Base-by-base conservation (phyloP, 2,797 vertebrate species). In the Periophthalmus magnuspinnatus region DNA sequence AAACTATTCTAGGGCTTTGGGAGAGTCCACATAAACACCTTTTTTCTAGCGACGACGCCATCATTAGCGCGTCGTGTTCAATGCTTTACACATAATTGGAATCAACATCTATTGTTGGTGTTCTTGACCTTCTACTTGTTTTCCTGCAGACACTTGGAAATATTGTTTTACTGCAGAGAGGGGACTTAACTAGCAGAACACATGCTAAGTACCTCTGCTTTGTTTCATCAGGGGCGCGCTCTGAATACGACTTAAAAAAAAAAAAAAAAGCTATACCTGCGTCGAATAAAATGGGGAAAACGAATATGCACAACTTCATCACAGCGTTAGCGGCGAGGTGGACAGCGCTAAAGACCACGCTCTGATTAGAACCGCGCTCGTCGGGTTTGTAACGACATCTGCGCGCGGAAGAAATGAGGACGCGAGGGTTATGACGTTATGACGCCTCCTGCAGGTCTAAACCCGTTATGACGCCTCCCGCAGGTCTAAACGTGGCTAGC, bases 1-100 rank as follows among this genome's bases (percentile, higher is more conserved):
- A 90, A 90, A 90, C 75, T 77, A 80, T 86, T 89, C 88, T 81
- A 77, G 52, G 86, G 87, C 90, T 88, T 87, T 78, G 78, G 85
- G 79, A 86, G 83, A 88, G 79, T 67, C 81, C 89, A 75, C 84
- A 82, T 84, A 91, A 90, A 89, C 90, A 90, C 80, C 85, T 90
- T 88, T 86, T 87, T 65, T 36, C 84, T 90, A 50, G 76, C 78
- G 78, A 86, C 84, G 72, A 86, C 82, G 84, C 83, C 88, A 90
- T 93, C 91, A 93, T 93, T 93, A 93, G 88, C 75, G 80, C 86
- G 77, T 90, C 90, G 91, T 90, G 89, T 92, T 91, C 88, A 90
- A 88, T 88, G 88, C 89, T 88, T 90, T 89, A 87, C 82, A 86
- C 86, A 84, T 92, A 92, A 92, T 91, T 93, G 90, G 90, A 91